Evolutionary conservation across 2,113 vertebrate species (phyloP).

Genomic region (Cygnus atratus): DNA sequence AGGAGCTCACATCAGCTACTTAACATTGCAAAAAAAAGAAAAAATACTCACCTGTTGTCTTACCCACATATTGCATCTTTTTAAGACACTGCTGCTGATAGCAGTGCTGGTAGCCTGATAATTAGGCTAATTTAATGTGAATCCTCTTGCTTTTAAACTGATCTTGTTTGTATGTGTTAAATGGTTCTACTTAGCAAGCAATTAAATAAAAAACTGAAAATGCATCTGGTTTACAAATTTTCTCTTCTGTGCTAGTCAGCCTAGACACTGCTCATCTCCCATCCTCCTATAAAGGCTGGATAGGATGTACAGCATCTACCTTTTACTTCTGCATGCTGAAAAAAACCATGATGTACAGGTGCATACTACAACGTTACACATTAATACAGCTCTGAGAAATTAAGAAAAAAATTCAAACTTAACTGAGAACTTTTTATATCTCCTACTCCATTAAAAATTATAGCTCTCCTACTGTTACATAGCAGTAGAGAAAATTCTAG

Average conservation of each 20-base stretch:
- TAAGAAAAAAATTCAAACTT: neutral
- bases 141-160: neutral
- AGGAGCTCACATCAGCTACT: neutral
- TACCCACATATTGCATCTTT: neutral
- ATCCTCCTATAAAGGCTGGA: neutral
- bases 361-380: neutral
- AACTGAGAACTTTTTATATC: neutral
- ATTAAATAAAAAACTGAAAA: neutral
- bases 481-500: neutral
- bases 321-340: neutral
- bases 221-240: neutral
- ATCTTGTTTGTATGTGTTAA: neutral
- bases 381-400: neutral
- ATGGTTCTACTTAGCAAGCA: neutral
- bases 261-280: neutral
- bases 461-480: neutral
- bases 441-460: neutral
- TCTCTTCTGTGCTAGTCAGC: neutral
- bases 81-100: neutral
- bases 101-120: neutral
- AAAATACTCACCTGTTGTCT: neutral
- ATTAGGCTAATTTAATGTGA: neutral
- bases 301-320: neutral
- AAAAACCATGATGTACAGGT: neutral
- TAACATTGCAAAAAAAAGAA: neutral